A percentile compares a stretch with the other conserved stretches of the same genome.
Conservation (phyloP, 2,113 vertebrate genomes). For the Grantiella picta region DNA sequence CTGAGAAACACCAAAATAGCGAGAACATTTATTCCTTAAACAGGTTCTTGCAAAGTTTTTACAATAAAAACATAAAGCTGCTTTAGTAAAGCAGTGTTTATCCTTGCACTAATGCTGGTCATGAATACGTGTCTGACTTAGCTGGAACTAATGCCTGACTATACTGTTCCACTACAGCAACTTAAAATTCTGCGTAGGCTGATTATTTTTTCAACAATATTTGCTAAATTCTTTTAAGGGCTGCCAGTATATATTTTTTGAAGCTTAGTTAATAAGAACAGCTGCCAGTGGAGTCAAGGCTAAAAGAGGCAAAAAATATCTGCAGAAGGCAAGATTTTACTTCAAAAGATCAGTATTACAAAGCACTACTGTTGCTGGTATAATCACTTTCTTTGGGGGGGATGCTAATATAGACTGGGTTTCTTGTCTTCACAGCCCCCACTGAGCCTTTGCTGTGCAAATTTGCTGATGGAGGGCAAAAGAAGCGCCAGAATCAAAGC, state of each 20-base stretch:
- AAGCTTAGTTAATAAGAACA: constrained; percentile 67
- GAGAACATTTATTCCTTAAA: constrained; percentile 19
- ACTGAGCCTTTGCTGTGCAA: constrained; percentile 97
- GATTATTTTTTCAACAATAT: constrained; percentile 85
- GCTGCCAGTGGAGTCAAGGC: constrained; percentile 67
- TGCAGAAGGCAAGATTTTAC: constrained; percentile 68
- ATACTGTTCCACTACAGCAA: constrained; percentile 72
- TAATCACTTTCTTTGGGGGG: constrained; percentile 57
- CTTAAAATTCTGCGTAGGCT: constrained; percentile 76
- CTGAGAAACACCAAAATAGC: not conserved
- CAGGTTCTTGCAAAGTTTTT: constrained; percentile 8
- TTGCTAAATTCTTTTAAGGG: constrained; percentile 78
- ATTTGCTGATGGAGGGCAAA: constrained; percentile 97
- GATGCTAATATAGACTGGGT: constrained; percentile 71
- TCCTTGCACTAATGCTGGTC: constrained; percentile 14
- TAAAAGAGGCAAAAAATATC: constrained; percentile 73
- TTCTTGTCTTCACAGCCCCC: constrained; percentile 85
- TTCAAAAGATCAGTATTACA: constrained; percentile 74
- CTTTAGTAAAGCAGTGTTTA: constrained; percentile 45
- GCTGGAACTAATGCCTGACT: constrained; percentile 41
- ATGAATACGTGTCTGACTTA: constrained; percentile 32
- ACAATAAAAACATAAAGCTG: constrained; percentile 13
- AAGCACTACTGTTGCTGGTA: constrained; percentile 67
- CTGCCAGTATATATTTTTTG: constrained; percentile 77
- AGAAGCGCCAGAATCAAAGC: constrained; percentile 97